These are phyloP conservation scores for Chelonus formosanus DNA, from an alignment of 2,888 invertebrate genomes.

Conservation along the genomic window DNA sequence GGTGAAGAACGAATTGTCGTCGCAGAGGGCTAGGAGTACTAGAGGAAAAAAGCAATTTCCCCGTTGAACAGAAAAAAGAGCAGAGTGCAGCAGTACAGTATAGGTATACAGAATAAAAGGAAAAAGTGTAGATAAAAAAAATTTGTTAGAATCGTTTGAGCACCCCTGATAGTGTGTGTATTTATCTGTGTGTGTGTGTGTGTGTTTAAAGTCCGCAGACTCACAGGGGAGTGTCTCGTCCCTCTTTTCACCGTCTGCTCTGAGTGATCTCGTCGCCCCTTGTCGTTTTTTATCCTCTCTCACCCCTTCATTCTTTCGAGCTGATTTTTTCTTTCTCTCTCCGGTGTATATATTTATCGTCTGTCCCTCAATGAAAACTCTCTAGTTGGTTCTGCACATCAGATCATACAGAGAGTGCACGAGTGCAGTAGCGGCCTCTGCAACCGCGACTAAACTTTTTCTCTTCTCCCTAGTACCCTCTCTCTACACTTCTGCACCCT, in stretches of 20 bases:
- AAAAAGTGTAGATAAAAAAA: conserved; percentile 33
- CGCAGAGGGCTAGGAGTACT: conserved; percentile 14
- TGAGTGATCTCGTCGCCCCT: conserved; percentile 30
- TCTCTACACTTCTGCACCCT: conserved; percentile 28
- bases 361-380: conserved; percentile 49
- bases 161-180: conserved; percentile 37
- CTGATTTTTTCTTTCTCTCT: conserved; percentile 12
- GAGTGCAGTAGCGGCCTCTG: conserved; percentile 48
- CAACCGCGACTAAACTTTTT: conserved; percentile 59
- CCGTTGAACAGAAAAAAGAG: conserved; percentile 28
- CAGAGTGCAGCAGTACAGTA: not conserved
- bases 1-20: conserved; percentile 20
- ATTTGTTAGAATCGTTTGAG: conserved; percentile 42
- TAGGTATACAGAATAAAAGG: conserved; percentile 11
- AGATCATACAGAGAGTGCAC: conserved; percentile 45
- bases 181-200: conserved; percentile 14
- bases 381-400: conserved; percentile 43
- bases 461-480: conserved; percentile 11
- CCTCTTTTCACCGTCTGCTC: conserved; percentile 23
- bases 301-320: conserved; percentile 11
- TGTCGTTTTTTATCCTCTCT: conserved; percentile 22
- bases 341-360: conserved; percentile 23
- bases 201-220: conserved; percentile 9
- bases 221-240: conserved; percentile 28
- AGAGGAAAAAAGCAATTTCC: conserved; percentile 35